phyloP scores from a whole-genome alignment of 2,113 vertebrate genomes.

The Bos javanicus region DNA sequence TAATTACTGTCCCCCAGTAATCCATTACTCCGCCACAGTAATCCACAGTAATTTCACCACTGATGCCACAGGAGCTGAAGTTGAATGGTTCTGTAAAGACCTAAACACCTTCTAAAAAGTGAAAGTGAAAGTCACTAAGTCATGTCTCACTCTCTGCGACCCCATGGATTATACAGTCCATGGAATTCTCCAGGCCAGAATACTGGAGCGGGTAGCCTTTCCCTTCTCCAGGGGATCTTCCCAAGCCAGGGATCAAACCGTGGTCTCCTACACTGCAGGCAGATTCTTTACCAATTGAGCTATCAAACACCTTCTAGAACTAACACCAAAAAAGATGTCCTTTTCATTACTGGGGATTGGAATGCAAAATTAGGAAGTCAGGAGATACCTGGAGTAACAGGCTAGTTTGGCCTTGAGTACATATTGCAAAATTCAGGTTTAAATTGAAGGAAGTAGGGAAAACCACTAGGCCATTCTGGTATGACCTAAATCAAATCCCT shows the following conservation, averaged over 20 bases:
- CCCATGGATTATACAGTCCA: not conserved
- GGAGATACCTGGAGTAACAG: not conserved
- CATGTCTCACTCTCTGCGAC: not conserved
- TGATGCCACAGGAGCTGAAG: not conserved
- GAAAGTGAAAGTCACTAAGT: not conserved
- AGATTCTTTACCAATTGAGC: not conserved
- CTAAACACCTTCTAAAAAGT: not conserved
- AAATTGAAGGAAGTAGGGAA: not conserved
- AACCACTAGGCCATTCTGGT: not conserved
- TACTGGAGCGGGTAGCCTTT: not conserved
- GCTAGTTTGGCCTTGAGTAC: not conserved
- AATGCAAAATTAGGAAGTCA: not conserved
- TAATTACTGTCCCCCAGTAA: not conserved
- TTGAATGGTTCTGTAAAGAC: not conserved
- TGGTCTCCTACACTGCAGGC: not conserved
- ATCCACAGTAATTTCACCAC: not conserved
- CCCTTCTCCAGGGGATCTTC: not conserved
- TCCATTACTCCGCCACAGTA: not conserved
- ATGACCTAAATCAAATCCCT: not conserved
- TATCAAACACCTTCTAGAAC: not conserved
- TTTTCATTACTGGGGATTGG: not conserved
- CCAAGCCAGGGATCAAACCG: accelerated
- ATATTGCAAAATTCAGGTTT: not conserved
- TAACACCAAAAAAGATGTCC: not conserved
- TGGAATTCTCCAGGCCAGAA: not conserved